Evolutionary conservation across 1,140 invertebrate genomes (phyloP).

Genomic region (Propsilocerus akamusi): DNA sequence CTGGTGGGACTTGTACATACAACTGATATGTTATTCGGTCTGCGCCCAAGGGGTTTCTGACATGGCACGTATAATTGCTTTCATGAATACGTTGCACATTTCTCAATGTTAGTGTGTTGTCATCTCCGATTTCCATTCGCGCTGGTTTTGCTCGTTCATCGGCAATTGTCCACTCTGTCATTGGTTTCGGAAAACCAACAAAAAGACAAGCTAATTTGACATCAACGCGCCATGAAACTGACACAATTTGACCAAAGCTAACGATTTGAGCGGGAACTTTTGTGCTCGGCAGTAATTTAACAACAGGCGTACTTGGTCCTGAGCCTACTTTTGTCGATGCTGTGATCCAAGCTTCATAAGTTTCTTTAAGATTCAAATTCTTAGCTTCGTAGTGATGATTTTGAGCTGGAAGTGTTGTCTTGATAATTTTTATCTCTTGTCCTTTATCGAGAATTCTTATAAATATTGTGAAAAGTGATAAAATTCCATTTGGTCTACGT

Average conservation of each 20-base stretch:
- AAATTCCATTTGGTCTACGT: slow-evolving; percentile 46
- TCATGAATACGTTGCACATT: slow-evolving; percentile 35
- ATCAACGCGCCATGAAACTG: slow-evolving; percentile 31
- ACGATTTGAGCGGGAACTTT: slow-evolving; percentile 39
- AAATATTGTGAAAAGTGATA: slow-evolving; percentile 58
- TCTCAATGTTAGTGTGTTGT: slow-evolving; percentile 36
- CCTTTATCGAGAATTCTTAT: slow-evolving; percentile 34
- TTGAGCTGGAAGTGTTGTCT: slow-evolving; percentile 22
- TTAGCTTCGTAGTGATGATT: slow-evolving; percentile 32
- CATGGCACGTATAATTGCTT: slow-evolving; percentile 44
- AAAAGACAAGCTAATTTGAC: slow-evolving; percentile 35
- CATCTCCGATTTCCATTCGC: slow-evolving; percentile 27
- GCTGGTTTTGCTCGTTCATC: slow-evolving; percentile 12
- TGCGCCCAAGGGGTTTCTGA: slow-evolving; percentile 34
- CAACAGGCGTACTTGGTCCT: slow-evolving; percentile 31
- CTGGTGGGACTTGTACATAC: slow-evolving; percentile 45
- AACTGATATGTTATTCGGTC: slow-evolving; percentile 40
- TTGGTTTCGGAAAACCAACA: slow-evolving; percentile 34
- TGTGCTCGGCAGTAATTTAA: slow-evolving; percentile 28
- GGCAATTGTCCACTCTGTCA: slow-evolving; percentile 29
- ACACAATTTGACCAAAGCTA: slow-evolving; percentile 33
- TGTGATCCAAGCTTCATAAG: slow-evolving; percentile 46
- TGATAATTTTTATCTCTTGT: slow-evolving; percentile 28
- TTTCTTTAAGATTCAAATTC: slow-evolving; percentile 31
- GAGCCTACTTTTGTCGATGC: slow-evolving; percentile 37